These are phyloP conservation scores for Tetragonisca angustula DNA, from an alignment of 2,888 invertebrate species.

Conservation along the genomic window DNA sequence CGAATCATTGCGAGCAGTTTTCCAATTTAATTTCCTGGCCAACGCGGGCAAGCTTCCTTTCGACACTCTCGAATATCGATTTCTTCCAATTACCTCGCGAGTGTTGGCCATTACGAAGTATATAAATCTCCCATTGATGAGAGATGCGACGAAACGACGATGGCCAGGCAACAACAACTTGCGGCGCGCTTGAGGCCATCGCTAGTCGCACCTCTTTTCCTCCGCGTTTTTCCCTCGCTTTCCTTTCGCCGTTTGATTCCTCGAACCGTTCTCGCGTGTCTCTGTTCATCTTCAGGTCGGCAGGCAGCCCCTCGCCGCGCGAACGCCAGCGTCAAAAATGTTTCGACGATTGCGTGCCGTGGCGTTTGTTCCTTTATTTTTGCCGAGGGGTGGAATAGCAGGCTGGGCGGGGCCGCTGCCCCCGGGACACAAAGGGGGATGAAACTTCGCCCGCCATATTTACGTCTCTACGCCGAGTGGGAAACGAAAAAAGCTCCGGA, in stretches of 20 bases:
- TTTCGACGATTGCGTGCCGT: conserved; percentile 81
- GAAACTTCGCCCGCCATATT: conserved; percentile 83
- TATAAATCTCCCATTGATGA: not conserved
- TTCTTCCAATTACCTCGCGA: too few relatives aligned
- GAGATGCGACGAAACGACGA: too few relatives aligned
- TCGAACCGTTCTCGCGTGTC: conserved; percentile 19
- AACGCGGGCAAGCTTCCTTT: too few relatives aligned
- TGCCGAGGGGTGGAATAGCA: conserved; percentile 77
- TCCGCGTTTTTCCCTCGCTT: conserved; percentile 59
- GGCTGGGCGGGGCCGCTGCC: conserved; percentile 77
- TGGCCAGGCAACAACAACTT: not conserved
- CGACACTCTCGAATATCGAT: too few relatives aligned
- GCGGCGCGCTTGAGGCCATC: not conserved
- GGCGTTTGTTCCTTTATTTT: conserved; percentile 81
- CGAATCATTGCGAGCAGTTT: too few relatives aligned
- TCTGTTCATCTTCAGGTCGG: conserved; percentile 49
- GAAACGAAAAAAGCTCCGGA: conserved; percentile 67
- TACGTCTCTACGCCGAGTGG: conserved; percentile 76
- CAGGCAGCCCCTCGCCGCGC: conserved; percentile 18
- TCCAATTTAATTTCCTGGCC: too few relatives aligned
- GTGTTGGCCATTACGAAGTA: too few relatives aligned
- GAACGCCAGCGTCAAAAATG: conserved; percentile 78
- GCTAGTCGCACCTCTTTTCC: conserved; percentile 42
- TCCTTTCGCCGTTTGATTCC: conserved; percentile 8
- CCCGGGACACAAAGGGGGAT: conserved; percentile 76